Base-by-base conservation (phyloP, 2,797 vertebrate genomes). In the Halcyon chelicuti region DNA sequence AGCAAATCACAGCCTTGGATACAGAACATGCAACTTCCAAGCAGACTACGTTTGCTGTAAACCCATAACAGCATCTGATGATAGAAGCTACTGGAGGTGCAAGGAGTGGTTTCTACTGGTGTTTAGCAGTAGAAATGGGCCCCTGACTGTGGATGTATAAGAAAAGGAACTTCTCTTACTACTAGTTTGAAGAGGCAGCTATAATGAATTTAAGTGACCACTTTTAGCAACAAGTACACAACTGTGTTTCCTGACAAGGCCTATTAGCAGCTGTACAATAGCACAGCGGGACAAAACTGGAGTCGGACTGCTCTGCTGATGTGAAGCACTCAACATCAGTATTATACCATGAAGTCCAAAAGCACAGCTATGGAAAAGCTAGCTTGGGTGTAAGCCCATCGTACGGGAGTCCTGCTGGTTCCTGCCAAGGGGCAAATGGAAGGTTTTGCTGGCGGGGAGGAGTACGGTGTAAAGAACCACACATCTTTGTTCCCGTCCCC, bases 361-460 rank as follows among this genome's bases (percentile, higher is more conserved):
- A 61, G 37, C 1, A 1, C 25, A 57, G 33, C 26, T 58, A 81
- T 11, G 22, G 62, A 86, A 88, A 86, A 62, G 26, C 2, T 31
- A 49, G 58, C 44, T 3, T 5, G 3, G 9, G 12, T 46, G 20
- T 37, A 54, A 86, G 19, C 35, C 68, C 0, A 0, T 66, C 7
- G 2, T 18, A 39, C 17, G 25, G 31, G 62, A 76, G 57, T 76
- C 25, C 67, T 73, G 51, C 47, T 62, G 17, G 52, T 66, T 60
- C 74, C 25, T 77, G 62, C 42, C 52, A 74, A 82, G 31, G 12
- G 11, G 29, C 44, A 77, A 68, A 18, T 26, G 22, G 72, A 79
- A 83, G 39, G 37, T 85, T 96, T 82, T 87, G 37, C 35, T 66
- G 80, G 44, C 44, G 63, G 14, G 40, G 22, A 82, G 40, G 5